Base-by-base conservation (phyloP, 2,888 invertebrate genomes). In the Hipparchia sbordonii region DNA sequence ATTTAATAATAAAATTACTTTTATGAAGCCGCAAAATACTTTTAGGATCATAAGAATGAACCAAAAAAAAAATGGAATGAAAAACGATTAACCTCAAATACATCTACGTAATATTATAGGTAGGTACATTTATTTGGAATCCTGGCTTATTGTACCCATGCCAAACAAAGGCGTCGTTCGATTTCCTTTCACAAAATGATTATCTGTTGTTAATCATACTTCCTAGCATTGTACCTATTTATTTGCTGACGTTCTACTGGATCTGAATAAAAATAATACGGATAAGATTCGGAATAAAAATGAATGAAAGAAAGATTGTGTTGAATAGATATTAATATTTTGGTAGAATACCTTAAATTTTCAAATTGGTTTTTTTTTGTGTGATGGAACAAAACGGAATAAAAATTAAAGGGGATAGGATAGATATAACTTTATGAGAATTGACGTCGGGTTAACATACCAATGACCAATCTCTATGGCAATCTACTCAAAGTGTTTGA, bases 191-290 rank as follows among this genome's bases (percentile, higher is more conserved):
- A 77, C 72, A 54, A 33, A 84, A 82, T 81, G 81, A 85, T 82
- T 80, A 82, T 80, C 77, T 78, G 79, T 84, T 82, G 81, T 87
- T 86, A 87, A 88, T 88, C 86, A 87, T 85, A 84, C 78, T 82
- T 79, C 79, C 69, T 77, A 67, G 56, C 71, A 74, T 78, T 76
- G 78, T 57, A 57, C 8, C 8, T 74, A 83, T 86, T 85, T 84
- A 82, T 81, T 80, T 76, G 74, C 75, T 80, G 77, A 73, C 80
- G 80, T 79, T 78, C 73, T 70, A 79, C 78, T 79, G 84, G 72
- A 73, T 81, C 67, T 82, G 83, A 85, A 86, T 84, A 79, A 79
- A 74, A 72, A 68, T 77, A 79, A 79, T 82, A 80, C 78, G 73
- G 67, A 74, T 46, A 56, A 67, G 67, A 56, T 45, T 45, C 56